phyloP scores from a whole-genome alignment of 2,888 invertebrate species.

The Scaptomyza polygonia region DNA sequence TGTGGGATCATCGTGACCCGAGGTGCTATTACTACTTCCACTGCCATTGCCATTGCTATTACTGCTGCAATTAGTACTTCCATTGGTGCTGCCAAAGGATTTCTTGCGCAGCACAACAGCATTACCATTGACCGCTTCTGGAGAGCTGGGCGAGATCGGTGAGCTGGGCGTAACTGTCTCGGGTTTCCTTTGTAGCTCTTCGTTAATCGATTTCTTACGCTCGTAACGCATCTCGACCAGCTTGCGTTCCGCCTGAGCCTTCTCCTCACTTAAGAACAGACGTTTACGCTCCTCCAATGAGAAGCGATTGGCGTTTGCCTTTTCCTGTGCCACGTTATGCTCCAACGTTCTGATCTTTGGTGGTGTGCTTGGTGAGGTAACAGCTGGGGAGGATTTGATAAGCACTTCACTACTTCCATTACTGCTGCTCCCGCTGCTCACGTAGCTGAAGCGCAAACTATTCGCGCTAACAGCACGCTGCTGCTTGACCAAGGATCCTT shows the following conservation, averaged over 20 bases:
- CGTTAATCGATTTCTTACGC: constrained; percentile 79
- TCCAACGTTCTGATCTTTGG: constrained; percentile 35
- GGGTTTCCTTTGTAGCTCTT: constrained; percentile 69
- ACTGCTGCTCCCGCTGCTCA: constrained; percentile 44
- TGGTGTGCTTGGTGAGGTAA: constrained; percentile 55
- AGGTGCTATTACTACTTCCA: constrained; percentile 25
- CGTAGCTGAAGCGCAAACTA: constrained; percentile 56
- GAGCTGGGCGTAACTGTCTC: constrained; percentile 32
- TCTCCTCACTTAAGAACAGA: constrained; percentile 81
- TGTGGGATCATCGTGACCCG: constrained; percentile 87
- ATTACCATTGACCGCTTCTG: constrained; percentile 37
- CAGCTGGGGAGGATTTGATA: constrained; percentile 45
- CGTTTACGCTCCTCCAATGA: constrained; percentile 82
- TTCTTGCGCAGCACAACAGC: constrained; percentile 83
- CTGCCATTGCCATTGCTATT: constrained; percentile 15
- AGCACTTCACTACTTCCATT: constrained; percentile 51
- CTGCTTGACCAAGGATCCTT: constrained; percentile 59
- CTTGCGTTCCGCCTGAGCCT: constrained; percentile 75
- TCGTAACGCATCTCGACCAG: constrained; percentile 78
- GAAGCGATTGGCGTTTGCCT: constrained; percentile 42
- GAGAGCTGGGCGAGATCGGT: constrained; percentile 27
- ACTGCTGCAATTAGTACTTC: constrained; percentile 12
- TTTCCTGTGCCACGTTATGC: constrained; percentile 3
- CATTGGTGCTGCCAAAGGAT: constrained; percentile 75
- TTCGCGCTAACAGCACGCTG: constrained; percentile 61